Conservation (phyloP, 2,797 vertebrate species). For the Trichosurus vulpecula region DNA sequence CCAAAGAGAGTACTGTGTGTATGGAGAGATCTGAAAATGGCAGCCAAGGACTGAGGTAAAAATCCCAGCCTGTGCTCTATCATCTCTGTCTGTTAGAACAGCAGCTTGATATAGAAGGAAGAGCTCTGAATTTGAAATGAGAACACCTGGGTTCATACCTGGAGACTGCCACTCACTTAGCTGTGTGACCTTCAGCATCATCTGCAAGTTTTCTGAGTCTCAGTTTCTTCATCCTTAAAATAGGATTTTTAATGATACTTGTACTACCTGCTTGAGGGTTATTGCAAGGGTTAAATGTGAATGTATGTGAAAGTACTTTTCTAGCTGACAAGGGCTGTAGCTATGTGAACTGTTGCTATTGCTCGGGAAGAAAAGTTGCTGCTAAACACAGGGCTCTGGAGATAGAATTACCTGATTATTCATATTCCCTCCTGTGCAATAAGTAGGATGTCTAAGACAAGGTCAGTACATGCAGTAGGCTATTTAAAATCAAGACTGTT, state of each 20-base stretch:
- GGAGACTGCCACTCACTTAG: not conserved
- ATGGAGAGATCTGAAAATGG: constrained; percentile 21
- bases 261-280: not conserved
- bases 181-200: not conserved
- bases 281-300: not conserved
- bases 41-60: constrained; percentile 24
- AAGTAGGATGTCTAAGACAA: not conserved
- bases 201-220: not conserved
- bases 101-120: not conserved
- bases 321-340: not conserved
- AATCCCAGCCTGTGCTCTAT: not conserved
- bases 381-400: not conserved
- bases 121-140: not conserved
- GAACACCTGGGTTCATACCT: not conserved
- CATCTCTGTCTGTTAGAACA: not conserved
- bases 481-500: not conserved
- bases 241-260: not conserved
- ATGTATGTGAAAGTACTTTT: not conserved
- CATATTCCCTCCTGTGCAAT: not conserved
- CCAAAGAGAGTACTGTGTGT: not conserved
- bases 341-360: not conserved
- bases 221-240: not conserved
- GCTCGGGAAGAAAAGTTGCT: not conserved
- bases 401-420: not conserved
- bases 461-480: not conserved